Evolutionary conservation across 2,113 vertebrate species (phyloP), one percentile per base, ranked within the genome.

Genomic region (Bothrops jararaca): DNA sequence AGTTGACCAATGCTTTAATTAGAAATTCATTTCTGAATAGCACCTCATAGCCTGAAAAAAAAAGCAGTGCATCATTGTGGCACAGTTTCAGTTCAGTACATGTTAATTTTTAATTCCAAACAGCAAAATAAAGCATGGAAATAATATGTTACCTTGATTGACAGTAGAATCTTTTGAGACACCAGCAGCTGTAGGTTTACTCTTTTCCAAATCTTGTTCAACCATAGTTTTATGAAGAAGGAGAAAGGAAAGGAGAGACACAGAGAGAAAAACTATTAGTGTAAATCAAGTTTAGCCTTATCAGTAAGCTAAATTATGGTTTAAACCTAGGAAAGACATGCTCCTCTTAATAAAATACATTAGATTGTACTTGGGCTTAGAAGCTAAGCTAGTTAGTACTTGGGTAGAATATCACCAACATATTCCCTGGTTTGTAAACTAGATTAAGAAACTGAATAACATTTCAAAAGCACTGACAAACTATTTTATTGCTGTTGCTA

Each of bases 181-280:
- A 89, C 42, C 90, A 94, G 94, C 11, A 23, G 86, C 52, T 48
- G 90, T 74, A 52, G 93, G 85, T 12, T 93, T 96, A 58, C 42
- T 90, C 29, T n/a, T 95, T 92, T 95, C 95, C 94, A 93, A 94
- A 58, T 92, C 26, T 86, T 54, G 88, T 94, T 96, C 96, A 92
- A 93, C 69, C 29, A 48, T 94, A 86, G 86, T 94, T 96, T n/a
- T 87, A 95, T 95, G 90, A 5, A 64, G 11, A 64, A n/a, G 57
- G 57, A 24, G 2, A 9, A 6, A 57, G 5, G 6, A 2, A 58
- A 0, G 4, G 60, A 69, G 29, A 18, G 24, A 64, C 3, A 23
- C 11, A 64, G 7, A 58, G 23, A 57, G 7, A 58, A 9, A 57
- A 26, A 9, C 23, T 60, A 26, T 26, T 60, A 60, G 58, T 9